phyloP scores from a whole-genome alignment of 2,113 vertebrate genomes.

The Neodontobutis hainanensis region DNA sequence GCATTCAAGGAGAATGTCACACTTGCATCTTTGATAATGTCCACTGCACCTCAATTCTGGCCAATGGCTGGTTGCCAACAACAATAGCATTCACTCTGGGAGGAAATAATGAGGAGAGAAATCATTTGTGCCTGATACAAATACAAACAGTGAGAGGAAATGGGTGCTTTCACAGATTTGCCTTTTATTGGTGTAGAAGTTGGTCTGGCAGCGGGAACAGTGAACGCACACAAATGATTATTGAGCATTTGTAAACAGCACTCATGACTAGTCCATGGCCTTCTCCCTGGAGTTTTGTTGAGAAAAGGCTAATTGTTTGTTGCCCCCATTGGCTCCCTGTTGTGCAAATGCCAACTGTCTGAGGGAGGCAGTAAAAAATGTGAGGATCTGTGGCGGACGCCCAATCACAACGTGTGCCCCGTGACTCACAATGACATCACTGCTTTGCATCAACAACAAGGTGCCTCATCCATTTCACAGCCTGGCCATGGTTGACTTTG shows the following conservation, averaged over 20 bases:
- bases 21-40: slow-evolving; percentile 62
- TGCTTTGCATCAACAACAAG: slow-evolving; percentile 56
- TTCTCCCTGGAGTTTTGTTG: slow-evolving; percentile 47
- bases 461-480: slow-evolving; percentile 30
- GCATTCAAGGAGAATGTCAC: slow-evolving; percentile 66
- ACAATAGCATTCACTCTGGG: slow-evolving; percentile 9
- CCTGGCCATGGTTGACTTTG: slow-evolving; percentile 52
- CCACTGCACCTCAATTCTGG: slow-evolving; percentile 25
- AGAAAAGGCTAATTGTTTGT: slow-evolving; percentile 69
- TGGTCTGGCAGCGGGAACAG: background rate
- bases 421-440: slow-evolving; percentile 69
- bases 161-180: slow-evolving; percentile 9
- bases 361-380: slow-evolving; percentile 50
- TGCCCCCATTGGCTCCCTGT: slow-evolving; percentile 46
- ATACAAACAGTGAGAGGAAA: slow-evolving; percentile 1
- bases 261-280: slow-evolving; percentile 37
- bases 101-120: slow-evolving; percentile 26
- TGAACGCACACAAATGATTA: slow-evolving; percentile 21
- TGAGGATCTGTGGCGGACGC: slow-evolving; percentile 35
- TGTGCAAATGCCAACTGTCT: slow-evolving; percentile 64
- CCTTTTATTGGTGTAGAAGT: slow-evolving; percentile 4
- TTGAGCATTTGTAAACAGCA: slow-evolving; percentile 28
- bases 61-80: slow-evolving; percentile 39
- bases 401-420: slow-evolving; percentile 48
- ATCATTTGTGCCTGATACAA: background rate